Percentiles rank a stretch among this genome's conserved stretches.
Evolutionary conservation across 1,140 invertebrate species (phyloP).

Genomic region (Drosophila sp.): DNA sequence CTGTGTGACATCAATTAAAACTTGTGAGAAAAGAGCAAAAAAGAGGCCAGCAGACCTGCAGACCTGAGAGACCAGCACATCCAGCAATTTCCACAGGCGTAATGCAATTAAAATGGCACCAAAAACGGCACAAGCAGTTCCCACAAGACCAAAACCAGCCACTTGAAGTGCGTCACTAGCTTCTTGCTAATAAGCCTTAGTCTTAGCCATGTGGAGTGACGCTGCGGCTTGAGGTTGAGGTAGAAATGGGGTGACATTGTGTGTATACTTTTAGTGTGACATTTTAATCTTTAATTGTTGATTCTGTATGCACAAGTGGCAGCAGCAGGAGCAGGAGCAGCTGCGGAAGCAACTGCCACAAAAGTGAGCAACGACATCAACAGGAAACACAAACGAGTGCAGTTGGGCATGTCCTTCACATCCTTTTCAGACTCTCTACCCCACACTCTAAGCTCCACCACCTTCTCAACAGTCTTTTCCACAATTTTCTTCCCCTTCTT

Average conservation of each 20-base stretch:
- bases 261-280: constrained; percentile 47
- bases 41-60: constrained; percentile 2
- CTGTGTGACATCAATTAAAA: constrained; percentile 73
- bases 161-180: constrained; percentile 30
- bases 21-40: constrained; percentile 37
- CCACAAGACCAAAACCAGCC: constrained; percentile 27
- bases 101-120: constrained; percentile 74
- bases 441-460: background rate
- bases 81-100: constrained; percentile 59
- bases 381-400: constrained; percentile 51
- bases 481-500: constrained; percentile 42
- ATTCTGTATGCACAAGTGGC: constrained; percentile 60
- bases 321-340: background rate
- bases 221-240: background rate
- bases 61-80: constrained; percentile 4
- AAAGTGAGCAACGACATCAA: constrained; percentile 39
- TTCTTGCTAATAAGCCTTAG: constrained; percentile 55
- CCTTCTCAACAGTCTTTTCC: constrained; percentile 10
- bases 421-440: constrained; percentile 2
- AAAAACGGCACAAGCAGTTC: constrained; percentile 34
- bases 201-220: background rate
- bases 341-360: constrained; percentile 41
- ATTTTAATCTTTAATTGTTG: constrained; percentile 74
- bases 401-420: constrained; percentile 33
- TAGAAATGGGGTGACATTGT: background rate